phyloP scores from a whole-genome alignment of 2,888 invertebrate species.

The Plagodis dolabraria region DNA sequence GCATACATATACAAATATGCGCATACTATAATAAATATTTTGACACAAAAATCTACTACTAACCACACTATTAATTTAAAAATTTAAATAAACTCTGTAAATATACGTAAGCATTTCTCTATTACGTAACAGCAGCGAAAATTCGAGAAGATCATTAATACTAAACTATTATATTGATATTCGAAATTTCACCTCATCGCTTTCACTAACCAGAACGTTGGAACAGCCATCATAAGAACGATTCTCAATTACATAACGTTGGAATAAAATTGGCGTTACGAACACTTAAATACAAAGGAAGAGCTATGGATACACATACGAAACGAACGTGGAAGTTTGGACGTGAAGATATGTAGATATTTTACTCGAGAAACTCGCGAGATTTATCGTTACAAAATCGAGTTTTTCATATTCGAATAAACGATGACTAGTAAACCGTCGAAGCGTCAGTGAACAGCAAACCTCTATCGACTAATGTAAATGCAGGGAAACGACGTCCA shows the following conservation, averaged over 20 bases:
- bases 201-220: slow-evolving; percentile 75
- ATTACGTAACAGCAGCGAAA: slow-evolving; percentile 44
- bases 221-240: slow-evolving; percentile 72
- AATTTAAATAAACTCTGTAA: slow-evolving; percentile 20
- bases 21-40: slow-evolving; percentile 40
- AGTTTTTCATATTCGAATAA: slow-evolving; percentile 22
- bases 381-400: too few relatives aligned
- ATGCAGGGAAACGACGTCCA: slow-evolving; percentile 51
- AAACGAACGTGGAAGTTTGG: slow-evolving; percentile 45
- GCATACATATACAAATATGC: slow-evolving; percentile 18
- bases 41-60: slow-evolving; percentile 32
- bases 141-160: slow-evolving; percentile 15
- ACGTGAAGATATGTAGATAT: slow-evolving; percentile 57
- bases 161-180: slow-evolving; percentile 27
- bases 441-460: slow-evolving; percentile 53
- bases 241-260: slow-evolving; percentile 47
- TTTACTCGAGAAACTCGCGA: slow-evolving; percentile 24
- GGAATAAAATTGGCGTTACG: slow-evolving; percentile 42
- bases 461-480: slow-evolving; percentile 55
- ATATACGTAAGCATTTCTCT: slow-evolving; percentile 20
- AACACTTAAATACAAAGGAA: slow-evolving; percentile 53
- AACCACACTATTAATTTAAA: slow-evolving; percentile 19
- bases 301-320: slow-evolving; percentile 50
- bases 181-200: slow-evolving; percentile 29
- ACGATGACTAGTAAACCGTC: slow-evolving; percentile 60